Evolutionary conservation across 2,888 invertebrate species (phyloP), one percentile per base, ranked within the genome.

Genomic region (Leucania comma): DNA sequence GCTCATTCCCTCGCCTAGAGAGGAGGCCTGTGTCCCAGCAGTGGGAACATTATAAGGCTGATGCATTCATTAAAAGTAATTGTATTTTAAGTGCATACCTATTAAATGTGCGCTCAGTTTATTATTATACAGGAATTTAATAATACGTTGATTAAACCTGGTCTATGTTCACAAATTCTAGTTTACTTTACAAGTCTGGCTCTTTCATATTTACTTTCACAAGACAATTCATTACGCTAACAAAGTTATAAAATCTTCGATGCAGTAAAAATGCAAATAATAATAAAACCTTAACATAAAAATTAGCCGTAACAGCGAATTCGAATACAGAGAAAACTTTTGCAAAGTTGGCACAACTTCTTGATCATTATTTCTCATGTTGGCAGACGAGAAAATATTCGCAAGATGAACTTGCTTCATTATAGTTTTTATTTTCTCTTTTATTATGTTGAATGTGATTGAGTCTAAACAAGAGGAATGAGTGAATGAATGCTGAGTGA

Each of bases 401-500:
- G 90, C 88, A 85, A 90, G 89, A 92, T 90, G 88, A 91, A 94
- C 89, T 94, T 91, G 82, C 87, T 88, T 93, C 93, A 94, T 94
- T 94, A 93, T 89, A 89, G 91, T 90, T 93, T 93, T 94, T 93
- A 93, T 93, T 93, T 92, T 90, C 89, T 85, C 81, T 92, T 94
- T 93, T 93, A 93, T 91, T 87, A 87, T 86, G 82, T 86, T 86
- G 83, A 89, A 92, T 92, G 92, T 92, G 93, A 95, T 95, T 93
- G 93, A 92, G 92, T 91, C 90, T 92, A 92, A 93, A 93, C 93
- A 94, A 92, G 91, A 91, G 86, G 88, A 91, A 91, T 90, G 89
- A 89, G 90, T 89, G 78, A 90, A 90, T 90, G 88, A 89, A 89
- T 89, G 88, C 87, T 89, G 88, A 87, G 88, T 83, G 80, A 85